Evolutionary conservation across 1,140 invertebrate species (phyloP).

Genomic region (Ips nitidus): DNA sequence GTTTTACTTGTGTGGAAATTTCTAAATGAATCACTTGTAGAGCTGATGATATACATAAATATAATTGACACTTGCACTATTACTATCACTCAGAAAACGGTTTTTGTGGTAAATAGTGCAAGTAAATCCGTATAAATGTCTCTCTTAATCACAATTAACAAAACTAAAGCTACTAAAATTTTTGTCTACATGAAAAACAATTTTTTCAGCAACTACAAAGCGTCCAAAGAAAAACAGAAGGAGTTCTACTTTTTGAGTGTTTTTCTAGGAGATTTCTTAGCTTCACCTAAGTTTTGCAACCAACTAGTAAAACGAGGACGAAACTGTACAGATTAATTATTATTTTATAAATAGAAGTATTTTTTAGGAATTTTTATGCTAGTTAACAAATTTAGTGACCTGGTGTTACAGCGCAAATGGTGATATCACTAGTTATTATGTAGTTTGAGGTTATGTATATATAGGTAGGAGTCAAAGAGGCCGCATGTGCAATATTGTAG

Average conservation of each 20-base stretch:
- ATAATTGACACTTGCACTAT: no score
- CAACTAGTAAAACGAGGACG: slow-evolving; percentile 71
- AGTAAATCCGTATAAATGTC: no score
- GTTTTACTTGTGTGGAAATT: background rate
- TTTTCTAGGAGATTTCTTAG: slow-evolving; percentile 78
- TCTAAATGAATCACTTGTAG: background rate
- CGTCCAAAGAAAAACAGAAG: slow-evolving; percentile 69
- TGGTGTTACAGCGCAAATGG: no score
- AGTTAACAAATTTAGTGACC: background rate
- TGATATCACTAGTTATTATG: background rate
- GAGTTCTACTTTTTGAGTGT: slow-evolving; percentile 80
- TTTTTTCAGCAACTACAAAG: slow-evolving; percentile 72
- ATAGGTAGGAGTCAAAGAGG: background rate
- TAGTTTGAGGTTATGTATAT: background rate
- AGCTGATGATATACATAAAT: no score
- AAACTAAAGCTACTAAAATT: no score
- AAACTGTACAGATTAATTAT: slow-evolving; percentile 52
- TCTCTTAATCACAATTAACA: no score
- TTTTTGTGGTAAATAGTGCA: no score
- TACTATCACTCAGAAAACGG: no score
- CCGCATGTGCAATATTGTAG: slow-evolving; percentile 1
- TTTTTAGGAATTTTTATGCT: background rate
- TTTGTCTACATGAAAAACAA: background rate
- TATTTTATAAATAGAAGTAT: background rate
- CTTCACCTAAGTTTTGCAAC: slow-evolving; percentile 73